Evolutionary conservation across 2,888 invertebrate species (phyloP).

Genomic region (Cheilosia soror): DNA sequence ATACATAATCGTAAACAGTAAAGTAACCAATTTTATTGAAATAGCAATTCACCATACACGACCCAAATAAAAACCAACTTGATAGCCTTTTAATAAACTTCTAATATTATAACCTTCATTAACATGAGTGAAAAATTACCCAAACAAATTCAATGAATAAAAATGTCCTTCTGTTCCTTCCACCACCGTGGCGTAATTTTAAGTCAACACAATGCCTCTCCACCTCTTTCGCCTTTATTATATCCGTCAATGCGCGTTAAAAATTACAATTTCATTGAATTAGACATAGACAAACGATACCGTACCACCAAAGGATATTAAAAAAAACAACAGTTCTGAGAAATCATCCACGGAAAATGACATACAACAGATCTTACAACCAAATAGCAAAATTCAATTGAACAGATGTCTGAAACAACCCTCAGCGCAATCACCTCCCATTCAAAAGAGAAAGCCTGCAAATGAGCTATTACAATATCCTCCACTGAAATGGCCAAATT

Average conservation of each 20-base stretch:
- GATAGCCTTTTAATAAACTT: conserved; percentile 63
- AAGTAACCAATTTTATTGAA: neutral
- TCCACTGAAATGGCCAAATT: conserved; percentile 61
- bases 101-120: conserved; percentile 41
- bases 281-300: conserved; percentile 39
- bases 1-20: neutral
- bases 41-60: conserved; percentile 16
- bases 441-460: conserved; percentile 21
- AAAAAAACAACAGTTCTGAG: conserved; percentile 42
- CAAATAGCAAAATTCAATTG: conserved; percentile 62
- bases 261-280: conserved; percentile 60
- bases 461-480: conserved; percentile 59
- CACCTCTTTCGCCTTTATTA: neutral
- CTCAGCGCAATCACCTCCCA: conserved; percentile 15
- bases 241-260: conserved; percentile 21
- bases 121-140: conserved; percentile 70
- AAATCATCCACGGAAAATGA: conserved; percentile 67
- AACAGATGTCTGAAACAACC: conserved; percentile 71
- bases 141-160: conserved; percentile 59
- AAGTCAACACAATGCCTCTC: conserved; percentile 28
- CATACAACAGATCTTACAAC: conserved; percentile 60
- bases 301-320: conserved; percentile 40
- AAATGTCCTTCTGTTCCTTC: conserved; percentile 60
- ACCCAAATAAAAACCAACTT: conserved; percentile 26
- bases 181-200: conserved; percentile 39